Base-by-base conservation (phyloP, 2,888 invertebrate species). In the Aethes cnicana region DNA sequence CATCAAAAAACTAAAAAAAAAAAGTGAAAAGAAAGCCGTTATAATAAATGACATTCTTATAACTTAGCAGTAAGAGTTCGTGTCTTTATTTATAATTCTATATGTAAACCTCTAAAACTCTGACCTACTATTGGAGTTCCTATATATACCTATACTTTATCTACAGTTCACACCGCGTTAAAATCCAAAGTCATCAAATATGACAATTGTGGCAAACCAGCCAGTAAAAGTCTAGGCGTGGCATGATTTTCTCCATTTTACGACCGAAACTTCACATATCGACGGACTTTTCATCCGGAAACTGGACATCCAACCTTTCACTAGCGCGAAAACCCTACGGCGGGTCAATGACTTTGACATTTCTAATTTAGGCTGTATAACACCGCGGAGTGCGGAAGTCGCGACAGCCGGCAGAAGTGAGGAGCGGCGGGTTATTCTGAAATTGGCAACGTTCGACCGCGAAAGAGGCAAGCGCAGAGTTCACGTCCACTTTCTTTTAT, bases 261-360 rank as follows among this genome's bases (percentile, higher is more conserved):
- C 43, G 23, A 16, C 23, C 6, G 4, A 8, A n/a, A 20, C 17
- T 18, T 9, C 16, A 11, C 30, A 12, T 14, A 42, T 26, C 20
- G 37, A 39, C 39, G 1, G 48, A 46, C 11, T 54, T 54, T 54
- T 54, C 69, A 66, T 69, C 68, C 63, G 71, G 66, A 69, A 71
- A 65, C 59, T 53, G 42, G 42, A 59, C 65, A 67, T 66, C 68
- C 63, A 56, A 58, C 71, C 73, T 74, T 71, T 72, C 73, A 72
- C 72, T 72, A 62, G 58, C 62, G 60, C 62, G 66, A 68, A 67
- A 67, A 67, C 59, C 53, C 57, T 61, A 59, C 23, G 41, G 37
- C 54, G 33, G 48, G 54, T 50, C 49, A 41, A 23, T 61, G 56
- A 57, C 61, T 55, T 57, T 52, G 47, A 58, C 56, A 54, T 56